These are phyloP conservation scores for Gallirallus australis DNA, from an alignment of 2,797 vertebrate genomes.

Conservation along the genomic window DNA sequence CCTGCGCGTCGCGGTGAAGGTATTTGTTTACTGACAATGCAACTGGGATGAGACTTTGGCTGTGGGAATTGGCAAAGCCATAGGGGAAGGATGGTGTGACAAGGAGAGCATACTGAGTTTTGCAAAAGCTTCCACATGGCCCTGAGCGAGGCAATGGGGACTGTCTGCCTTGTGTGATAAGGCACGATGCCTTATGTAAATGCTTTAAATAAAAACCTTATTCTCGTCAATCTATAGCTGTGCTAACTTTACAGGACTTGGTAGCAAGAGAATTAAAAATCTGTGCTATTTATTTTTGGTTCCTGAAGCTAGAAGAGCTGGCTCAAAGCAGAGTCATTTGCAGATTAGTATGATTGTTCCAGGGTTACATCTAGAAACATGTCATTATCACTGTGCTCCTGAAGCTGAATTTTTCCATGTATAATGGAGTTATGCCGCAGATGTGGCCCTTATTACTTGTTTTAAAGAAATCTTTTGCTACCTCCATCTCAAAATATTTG, in stretches of 20 bases:
- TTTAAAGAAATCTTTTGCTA: background rate
- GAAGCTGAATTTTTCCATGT: background rate
- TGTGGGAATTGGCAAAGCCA: background rate
- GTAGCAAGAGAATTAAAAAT: background rate
- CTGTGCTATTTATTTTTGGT: background rate
- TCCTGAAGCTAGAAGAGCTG: background rate
- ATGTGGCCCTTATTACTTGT: background rate
- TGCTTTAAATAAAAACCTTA: background rate
- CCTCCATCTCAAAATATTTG: background rate
- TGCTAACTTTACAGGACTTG: background rate
- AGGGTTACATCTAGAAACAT: background rate
- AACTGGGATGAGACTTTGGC: background rate
- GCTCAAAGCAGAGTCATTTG: background rate
- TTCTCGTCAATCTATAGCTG: background rate
- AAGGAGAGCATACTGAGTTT: accelerated
- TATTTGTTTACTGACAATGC: background rate
- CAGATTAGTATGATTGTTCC: background rate
- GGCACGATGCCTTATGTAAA: background rate
- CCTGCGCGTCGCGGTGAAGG: background rate
- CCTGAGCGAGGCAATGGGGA: accelerated
- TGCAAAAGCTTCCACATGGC: background rate
- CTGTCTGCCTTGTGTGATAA: background rate
- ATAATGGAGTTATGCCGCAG: background rate
- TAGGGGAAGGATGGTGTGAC: accelerated
- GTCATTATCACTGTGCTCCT: background rate